A percentile compares a stretch with the other conserved stretches of the same genome.
phyloP scores from a whole-genome alignment of 2,797 vertebrate species.

The Microchirus variegatus region DNA sequence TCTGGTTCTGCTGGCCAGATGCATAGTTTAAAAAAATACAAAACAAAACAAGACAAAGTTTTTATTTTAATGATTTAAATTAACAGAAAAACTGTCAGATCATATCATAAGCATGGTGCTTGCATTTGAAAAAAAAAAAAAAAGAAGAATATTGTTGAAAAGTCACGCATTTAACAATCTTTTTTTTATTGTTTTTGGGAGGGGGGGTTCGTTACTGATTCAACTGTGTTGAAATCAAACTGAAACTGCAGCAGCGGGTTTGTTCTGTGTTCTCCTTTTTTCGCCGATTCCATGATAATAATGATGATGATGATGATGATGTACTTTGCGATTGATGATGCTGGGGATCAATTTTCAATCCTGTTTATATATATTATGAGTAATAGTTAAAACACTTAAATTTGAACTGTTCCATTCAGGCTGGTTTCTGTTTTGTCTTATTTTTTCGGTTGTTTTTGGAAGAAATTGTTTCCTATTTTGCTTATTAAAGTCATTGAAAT shows the following conservation, averaged over 20 bases:
- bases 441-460: conserved; percentile 89
- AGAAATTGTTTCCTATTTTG: conserved; percentile 99
- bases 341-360: conserved; percentile 98
- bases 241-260: conserved; percentile 92
- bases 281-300: conserved; percentile 87
- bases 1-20: conserved; percentile 99
- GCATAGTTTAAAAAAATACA: conserved; percentile 83
- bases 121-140: conserved; percentile 98
- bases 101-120: conserved; percentile 99
- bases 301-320: too few relatives aligned
- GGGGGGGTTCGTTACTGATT: conserved; percentile 91
- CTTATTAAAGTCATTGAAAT: conserved; percentile 99
- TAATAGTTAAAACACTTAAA: conserved; percentile 94
- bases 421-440: conserved; percentile 99
- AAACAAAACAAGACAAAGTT: conserved; percentile 73
- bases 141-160: conserved; percentile 91
- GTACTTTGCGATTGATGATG: conserved; percentile 85
- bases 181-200: conserved; percentile 39
- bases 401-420: conserved; percentile 99
- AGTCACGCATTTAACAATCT: conserved; percentile 95
- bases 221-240: conserved; percentile 99
- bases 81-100: conserved; percentile 92
- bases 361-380: conserved; percentile 91
- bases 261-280: conserved; percentile 84
- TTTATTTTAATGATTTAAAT: conserved; percentile 97